Conservation (phyloP, 2,797 vertebrate genomes). For the Cryptoblepharus egeriae region DNA sequence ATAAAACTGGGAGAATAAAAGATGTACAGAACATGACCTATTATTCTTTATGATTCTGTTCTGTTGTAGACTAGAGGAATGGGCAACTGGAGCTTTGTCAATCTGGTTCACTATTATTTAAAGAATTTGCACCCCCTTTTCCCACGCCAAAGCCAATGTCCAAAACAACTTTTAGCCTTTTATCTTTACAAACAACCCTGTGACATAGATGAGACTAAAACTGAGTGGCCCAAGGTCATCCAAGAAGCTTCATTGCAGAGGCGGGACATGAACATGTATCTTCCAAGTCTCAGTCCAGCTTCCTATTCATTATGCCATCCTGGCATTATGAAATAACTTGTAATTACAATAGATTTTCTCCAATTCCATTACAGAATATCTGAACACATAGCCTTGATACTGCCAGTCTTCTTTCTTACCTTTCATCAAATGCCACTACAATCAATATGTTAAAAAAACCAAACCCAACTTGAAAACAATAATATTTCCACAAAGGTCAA, state of each 20-base stretch:
- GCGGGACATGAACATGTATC: too few species aligned
- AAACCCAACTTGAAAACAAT: constrained; percentile 42
- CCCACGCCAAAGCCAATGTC: too few species aligned
- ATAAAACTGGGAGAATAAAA: constrained; percentile 52
- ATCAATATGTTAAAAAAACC: constrained; percentile 3
- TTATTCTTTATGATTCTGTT: not conserved
- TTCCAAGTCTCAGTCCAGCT: too few species aligned
- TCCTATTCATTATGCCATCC: too few species aligned
- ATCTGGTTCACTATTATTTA: constrained; percentile 17
- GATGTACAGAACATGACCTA: not conserved
- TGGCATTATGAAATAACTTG: constrained; percentile 34
- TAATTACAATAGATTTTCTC: constrained; percentile 23
- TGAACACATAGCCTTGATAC: not conserved
- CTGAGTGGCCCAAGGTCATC: too few species aligned
- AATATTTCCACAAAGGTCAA: not conserved
- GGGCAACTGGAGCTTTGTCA: not conserved
- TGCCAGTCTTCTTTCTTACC: constrained; percentile 54
- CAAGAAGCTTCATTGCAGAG: too few species aligned
- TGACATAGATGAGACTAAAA: too few species aligned
- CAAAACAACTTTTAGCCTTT: too few species aligned
- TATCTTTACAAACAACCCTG: too few species aligned
- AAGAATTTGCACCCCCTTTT: too few species aligned
- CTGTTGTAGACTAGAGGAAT: not conserved
- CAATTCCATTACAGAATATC: constrained; percentile 6
- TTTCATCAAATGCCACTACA: constrained; percentile 48